Conservation (phyloP, 2,797 vertebrate genomes). For the Xenops minutus region DNA sequence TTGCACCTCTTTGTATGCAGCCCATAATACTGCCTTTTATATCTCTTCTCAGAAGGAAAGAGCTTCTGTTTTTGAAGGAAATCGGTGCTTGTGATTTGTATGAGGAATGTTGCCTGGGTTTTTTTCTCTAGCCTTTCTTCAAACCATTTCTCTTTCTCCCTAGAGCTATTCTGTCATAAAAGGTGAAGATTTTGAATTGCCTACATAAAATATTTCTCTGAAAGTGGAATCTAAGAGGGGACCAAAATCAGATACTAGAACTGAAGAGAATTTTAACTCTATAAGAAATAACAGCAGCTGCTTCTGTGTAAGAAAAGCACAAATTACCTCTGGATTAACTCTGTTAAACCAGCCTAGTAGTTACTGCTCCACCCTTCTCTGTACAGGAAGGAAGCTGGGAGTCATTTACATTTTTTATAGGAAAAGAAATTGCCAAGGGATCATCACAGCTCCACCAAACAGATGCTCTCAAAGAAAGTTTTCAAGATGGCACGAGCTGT, state of each 20-base stretch:
- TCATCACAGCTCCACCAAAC: not conserved
- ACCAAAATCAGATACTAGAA: constrained; percentile 36
- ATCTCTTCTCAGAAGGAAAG: not conserved
- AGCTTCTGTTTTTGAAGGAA: constrained; percentile 11
- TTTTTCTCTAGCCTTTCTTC: constrained; percentile 18
- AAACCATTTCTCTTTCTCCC: constrained; percentile 40
- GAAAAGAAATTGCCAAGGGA: constrained; percentile 19
- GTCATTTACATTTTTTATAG: constrained; percentile 41
- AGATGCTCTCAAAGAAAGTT: constrained; percentile 17
- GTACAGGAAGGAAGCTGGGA: constrained; percentile 22
- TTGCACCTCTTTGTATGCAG: constrained; percentile 18
- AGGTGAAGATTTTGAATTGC: constrained; percentile 51
- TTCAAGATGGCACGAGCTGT: not conserved
- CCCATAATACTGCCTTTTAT: constrained; percentile 4
- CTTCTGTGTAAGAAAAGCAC: constrained; percentile 8
- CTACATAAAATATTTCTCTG: constrained; percentile 30
- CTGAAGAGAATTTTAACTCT: constrained; percentile 31
- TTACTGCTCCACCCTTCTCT: not conserved
- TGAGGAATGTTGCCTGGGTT: not conserved
- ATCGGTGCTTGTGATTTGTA: not conserved
- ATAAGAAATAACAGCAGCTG: constrained; percentile 19
- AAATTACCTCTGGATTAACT: constrained; percentile 45
- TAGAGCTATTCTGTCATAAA: constrained; percentile 31
- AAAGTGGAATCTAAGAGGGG: not conserved
- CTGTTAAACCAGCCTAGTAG: not conserved